Base-by-base conservation (phyloP, 1,140 invertebrate species). In the Cotesia chilonis region DNA sequence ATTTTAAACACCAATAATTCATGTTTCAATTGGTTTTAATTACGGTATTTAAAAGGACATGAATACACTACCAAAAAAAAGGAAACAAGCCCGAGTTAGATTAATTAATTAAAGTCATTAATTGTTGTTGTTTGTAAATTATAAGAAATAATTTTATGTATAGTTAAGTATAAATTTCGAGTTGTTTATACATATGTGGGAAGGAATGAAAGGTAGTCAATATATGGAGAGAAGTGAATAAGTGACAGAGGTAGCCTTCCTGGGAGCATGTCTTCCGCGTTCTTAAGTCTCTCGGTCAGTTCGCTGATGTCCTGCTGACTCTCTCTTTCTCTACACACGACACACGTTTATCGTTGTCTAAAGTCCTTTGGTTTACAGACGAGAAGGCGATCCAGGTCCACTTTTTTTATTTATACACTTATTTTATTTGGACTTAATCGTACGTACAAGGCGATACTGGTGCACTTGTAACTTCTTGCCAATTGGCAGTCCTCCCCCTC, bases 401-500 rank as follows among this genome's bases (percentile, higher is more conserved):
- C 37, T 66, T 66, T 51, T 66, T 66, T 47, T 66, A 20, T 17
- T 66, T 51, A 37, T 51, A 52, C 38, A 54, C 57, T 51, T 52
- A n/a, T 47, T 47, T 47, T 47, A 47, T 47, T 65, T 65, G 54
- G 17, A 59, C 52, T 28, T 35, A 54, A 55, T 20, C 52, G 36
- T 17, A 52, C 64, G 36, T 66, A 66, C 14, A 66, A 66, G 64
- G 64, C 63, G 51, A 66, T 47, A 41, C 35, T 47, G n/a, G 36
- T 17, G 47, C 64, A 51, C 38, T 41, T 35, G n/a, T 57, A 54
- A 36, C 61, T 65, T 67, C 61, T 74, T 69, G 67, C 55, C 59
- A 74, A 74, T 74, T 66, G 60, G 63, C 47, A 74, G 63, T 74
- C 72, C 72, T 74, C 72, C 72, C 72, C 66, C 72, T 66, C 72